Conservation (phyloP, 2,113 vertebrate genomes). For the Takifugu bimaculatus region DNA sequence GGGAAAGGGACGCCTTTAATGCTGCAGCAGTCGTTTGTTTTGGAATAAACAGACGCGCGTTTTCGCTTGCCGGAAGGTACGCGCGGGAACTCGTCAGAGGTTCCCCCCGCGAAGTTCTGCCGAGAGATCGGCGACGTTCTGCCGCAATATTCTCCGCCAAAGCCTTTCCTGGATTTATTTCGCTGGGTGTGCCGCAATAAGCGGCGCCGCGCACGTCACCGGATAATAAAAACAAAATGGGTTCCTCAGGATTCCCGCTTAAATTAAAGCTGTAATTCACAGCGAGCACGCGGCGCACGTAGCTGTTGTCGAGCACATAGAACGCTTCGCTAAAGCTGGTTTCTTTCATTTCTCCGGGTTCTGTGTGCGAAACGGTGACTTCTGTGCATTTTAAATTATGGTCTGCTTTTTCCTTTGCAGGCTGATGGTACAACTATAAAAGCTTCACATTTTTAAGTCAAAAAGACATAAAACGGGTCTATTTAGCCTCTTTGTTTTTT, state of each 20-base stretch:
- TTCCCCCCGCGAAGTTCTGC: neutral
- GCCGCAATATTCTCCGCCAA: neutral
- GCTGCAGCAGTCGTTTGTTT: slow-evolving; percentile 30
- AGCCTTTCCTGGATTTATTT: slow-evolving; percentile 1
- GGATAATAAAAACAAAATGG: slow-evolving; percentile 9
- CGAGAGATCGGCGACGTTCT: neutral
- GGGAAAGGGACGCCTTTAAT: slow-evolving; percentile 21
- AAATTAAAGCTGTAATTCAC: slow-evolving; percentile 39
- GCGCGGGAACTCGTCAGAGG: neutral
- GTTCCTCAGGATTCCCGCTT: slow-evolving; percentile 3
- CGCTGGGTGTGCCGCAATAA: neutral
- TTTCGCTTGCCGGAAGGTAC: neutral
- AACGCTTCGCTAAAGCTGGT: neutral
- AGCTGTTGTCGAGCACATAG: neutral
- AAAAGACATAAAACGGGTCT: too few species aligned
- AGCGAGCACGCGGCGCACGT: slow-evolving; percentile 2
- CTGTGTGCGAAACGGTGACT: too few species aligned
- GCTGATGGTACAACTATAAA: too few species aligned
- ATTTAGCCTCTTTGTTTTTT: too few species aligned
- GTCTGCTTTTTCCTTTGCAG: too few species aligned
- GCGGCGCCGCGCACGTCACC: neutral
- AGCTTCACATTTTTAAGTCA: too few species aligned
- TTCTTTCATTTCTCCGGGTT: neutral
- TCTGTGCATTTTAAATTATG: too few species aligned
- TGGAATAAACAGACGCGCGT: slow-evolving; percentile 32